phyloP scores from a whole-genome alignment of 2,797 vertebrate genomes.

The Hipposideros larvatus region DNA sequence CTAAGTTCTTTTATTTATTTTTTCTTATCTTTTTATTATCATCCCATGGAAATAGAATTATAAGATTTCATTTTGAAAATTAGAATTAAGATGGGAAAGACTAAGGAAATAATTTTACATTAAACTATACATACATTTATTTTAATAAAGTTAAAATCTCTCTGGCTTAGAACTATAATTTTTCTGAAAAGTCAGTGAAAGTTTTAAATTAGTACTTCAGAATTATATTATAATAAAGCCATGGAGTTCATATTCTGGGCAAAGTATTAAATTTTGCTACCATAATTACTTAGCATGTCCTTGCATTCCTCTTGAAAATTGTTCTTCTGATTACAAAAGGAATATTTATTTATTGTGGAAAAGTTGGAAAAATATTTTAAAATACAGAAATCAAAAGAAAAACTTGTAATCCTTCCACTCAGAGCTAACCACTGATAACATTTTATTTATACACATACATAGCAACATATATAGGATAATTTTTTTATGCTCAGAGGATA shows the following conservation, averaged over 20 bases:
- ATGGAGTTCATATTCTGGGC: neutral
- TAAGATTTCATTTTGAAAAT: conserved; percentile 28
- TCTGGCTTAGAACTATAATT: conserved; percentile 37
- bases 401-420: neutral
- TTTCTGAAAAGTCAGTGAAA: conserved; percentile 46
- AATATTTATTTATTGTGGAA: neutral
- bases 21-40: neutral
- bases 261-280: conserved; percentile 21
- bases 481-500: neutral
- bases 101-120: conserved; percentile 51
- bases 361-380: conserved; percentile 22
- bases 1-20: neutral
- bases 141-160: conserved; percentile 51
- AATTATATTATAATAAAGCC: conserved; percentile 33
- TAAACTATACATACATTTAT: conserved; percentile 12
- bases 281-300: neutral
- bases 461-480: neutral
- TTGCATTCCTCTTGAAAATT: neutral
- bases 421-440: neutral
- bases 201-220: conserved; percentile 60
- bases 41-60: neutral
- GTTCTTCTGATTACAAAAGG: conserved; percentile 24
- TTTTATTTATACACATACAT: fast-evolving
- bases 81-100: conserved; percentile 32
- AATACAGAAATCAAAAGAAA: neutral